Conservation (phyloP, 2,888 invertebrate genomes). For the Choristoneura rosaceana region DNA sequence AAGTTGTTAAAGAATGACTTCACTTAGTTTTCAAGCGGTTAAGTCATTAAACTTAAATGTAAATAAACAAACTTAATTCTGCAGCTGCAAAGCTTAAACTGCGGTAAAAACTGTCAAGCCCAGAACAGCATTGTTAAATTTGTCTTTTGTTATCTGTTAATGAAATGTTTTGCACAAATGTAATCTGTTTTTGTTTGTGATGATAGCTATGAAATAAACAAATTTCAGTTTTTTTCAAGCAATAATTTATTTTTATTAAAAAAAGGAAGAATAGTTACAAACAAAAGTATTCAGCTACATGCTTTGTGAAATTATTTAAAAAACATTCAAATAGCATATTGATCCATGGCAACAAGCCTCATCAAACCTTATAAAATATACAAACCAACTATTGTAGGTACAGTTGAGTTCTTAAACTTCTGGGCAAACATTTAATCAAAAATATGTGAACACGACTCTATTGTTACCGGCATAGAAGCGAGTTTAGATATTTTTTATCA, state of each 20-base stretch:
- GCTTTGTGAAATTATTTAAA: too few species aligned
- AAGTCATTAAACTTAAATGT: slow-evolving; percentile 16
- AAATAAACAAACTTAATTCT: background rate
- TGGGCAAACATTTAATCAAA: too few species aligned
- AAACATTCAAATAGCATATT: too few species aligned
- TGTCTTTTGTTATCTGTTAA: slow-evolving; percentile 4
- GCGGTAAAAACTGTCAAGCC: background rate
- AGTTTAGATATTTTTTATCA: too few species aligned
- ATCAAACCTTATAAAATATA: too few species aligned
- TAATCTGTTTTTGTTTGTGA: slow-evolving; percentile 7
- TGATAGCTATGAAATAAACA: background rate
- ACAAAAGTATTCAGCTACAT: too few species aligned
- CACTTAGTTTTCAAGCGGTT: background rate
- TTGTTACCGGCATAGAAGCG: too few species aligned
- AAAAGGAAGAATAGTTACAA: too few species aligned
- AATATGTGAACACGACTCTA: too few species aligned
- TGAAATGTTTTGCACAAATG: slow-evolving; percentile 10
- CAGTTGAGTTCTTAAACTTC: too few species aligned
- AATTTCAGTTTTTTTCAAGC: background rate
- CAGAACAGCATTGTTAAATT: slow-evolving; percentile 6
- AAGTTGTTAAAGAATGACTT: slow-evolving; percentile 3
- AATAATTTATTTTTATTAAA: background rate
- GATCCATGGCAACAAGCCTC: too few species aligned
- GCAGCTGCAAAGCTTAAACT: background rate
- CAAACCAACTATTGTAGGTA: too few species aligned